A percentile compares a stretch with the other conserved stretches of the same genome.
Conservation (phyloP, 2,797 vertebrate genomes). For the Columba guinea region DNA sequence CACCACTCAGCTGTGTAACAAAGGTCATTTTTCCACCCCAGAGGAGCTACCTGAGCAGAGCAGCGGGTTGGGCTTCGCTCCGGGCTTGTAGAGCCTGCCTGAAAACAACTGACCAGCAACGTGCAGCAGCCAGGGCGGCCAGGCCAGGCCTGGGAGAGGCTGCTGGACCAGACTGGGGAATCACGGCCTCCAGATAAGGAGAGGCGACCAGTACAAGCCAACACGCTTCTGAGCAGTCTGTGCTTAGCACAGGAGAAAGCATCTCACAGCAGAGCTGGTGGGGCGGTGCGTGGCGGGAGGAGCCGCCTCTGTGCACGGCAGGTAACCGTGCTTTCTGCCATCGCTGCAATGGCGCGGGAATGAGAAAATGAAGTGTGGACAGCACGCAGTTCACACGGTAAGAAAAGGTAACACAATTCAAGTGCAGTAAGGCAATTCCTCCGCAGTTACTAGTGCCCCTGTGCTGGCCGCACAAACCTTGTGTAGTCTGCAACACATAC, state of each 20-base stretch:
- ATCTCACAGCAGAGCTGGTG: background rate
- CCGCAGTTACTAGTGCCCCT: background rate
- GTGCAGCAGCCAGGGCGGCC: background rate
- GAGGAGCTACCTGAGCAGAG: background rate
- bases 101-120: background rate
- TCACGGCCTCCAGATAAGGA: background rate
- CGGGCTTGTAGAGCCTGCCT: background rate
- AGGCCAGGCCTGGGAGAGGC: background rate
- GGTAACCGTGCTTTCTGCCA: background rate
- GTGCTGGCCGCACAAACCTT: background rate
- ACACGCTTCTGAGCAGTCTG: background rate
- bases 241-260: background rate
- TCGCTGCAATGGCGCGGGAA: background rate
- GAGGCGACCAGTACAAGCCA: background rate
- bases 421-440: background rate
- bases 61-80: background rate
- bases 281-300: background rate
- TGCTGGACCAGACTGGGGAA: background rate
- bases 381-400: background rate
- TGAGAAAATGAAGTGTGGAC: background rate
- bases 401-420: background rate
- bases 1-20: background rate
- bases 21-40: background rate
- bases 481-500: accelerated
- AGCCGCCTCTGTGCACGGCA: background rate